Evolutionary conservation across 2,888 invertebrate genomes (phyloP), one percentile per base, ranked within the genome.

Genomic region (Drosophila mettleri): DNA sequence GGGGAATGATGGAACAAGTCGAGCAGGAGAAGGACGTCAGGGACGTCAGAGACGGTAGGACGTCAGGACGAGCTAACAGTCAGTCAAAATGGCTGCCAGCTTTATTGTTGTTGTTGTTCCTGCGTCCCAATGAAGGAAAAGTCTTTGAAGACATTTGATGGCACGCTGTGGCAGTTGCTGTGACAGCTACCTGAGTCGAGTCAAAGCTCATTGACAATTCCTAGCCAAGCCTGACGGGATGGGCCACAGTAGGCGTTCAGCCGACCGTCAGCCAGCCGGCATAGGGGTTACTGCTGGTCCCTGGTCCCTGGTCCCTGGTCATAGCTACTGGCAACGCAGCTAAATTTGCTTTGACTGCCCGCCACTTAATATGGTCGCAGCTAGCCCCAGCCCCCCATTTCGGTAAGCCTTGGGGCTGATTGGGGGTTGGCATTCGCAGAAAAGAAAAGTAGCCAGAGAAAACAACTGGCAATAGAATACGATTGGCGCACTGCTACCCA

Each of bases 51-150:
- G n/a, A n/a, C n/a, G n/a, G 41, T 33, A 69, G 14, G 31, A 20
- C 29, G 24, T 16, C 49, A 46, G 52, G 48, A 64, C 63, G 48
- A 70, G 45, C 65, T 49, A 62, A 58, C 85, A 79, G 80, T 82
- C 80, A 86, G 74, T 82, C 84, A 82, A 82, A 84, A 82, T 82
- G 80, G 80, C 85, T 81, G 81, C 75, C 85, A 75, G 65, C 62
- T 20, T 2, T 33, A 54, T 52, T 41, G 16, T 12, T 31, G 45
- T 9, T 41, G 39, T 33, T 52, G 12, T 14, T 53, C 74, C 65
- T 61, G 55, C 52, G 46, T 68, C 76, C 70, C 79, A 79, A 76
- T 76, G 63, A 74, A 67, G 76, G 45, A 71, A 69, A 85, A 82
- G 77, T 80, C 81, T 81, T 79, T 80, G 78, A 80, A 78, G 78